These are phyloP conservation scores for Camelus bactrianus DNA, from an alignment of 2,113 vertebrate genomes.

Conservation along the genomic window DNA sequence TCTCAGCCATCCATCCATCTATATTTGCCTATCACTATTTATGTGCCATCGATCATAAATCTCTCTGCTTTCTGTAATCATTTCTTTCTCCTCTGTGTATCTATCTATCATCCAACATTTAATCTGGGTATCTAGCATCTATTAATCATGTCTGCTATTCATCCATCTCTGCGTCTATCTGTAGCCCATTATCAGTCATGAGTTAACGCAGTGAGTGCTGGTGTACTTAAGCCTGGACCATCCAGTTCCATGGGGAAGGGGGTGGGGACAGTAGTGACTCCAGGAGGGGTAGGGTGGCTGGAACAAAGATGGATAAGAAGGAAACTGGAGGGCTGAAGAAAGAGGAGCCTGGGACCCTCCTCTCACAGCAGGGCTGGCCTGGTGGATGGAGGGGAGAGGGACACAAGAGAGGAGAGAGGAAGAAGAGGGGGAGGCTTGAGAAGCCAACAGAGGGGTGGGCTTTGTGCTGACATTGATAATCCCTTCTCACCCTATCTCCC, in stretches of 20 bases:
- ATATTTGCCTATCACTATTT: slow-evolving; percentile 59
- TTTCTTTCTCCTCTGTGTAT: slow-evolving; percentile 75
- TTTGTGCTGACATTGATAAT: not conserved
- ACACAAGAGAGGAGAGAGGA: not conserved
- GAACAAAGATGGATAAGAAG: not conserved
- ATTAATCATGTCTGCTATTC: slow-evolving; percentile 78
- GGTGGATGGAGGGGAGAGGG: not conserved
- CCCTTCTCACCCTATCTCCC: not conserved
- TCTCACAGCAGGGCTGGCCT: not conserved
- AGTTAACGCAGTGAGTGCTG: slow-evolving; percentile 69
- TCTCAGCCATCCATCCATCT: slow-evolving; percentile 35
- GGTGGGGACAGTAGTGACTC: not conserved
- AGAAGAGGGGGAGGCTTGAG: not conserved
- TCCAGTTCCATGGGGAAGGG: not conserved
- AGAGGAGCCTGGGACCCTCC: not conserved
- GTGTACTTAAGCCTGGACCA: slow-evolving; percentile 55
- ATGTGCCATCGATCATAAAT: slow-evolving; percentile 66
- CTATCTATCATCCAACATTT: slow-evolving; percentile 81
- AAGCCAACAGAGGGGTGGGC: not conserved
- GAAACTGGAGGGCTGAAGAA: not conserved
- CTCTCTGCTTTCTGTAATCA: slow-evolving; percentile 67
- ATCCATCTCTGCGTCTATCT: slow-evolving; percentile 73
- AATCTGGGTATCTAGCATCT: slow-evolving; percentile 76
- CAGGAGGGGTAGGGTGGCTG: not conserved
- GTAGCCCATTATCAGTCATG: slow-evolving; percentile 67